Conservation (phyloP, 2,113 vertebrate species). For the Nyctereutes procyonoides region DNA sequence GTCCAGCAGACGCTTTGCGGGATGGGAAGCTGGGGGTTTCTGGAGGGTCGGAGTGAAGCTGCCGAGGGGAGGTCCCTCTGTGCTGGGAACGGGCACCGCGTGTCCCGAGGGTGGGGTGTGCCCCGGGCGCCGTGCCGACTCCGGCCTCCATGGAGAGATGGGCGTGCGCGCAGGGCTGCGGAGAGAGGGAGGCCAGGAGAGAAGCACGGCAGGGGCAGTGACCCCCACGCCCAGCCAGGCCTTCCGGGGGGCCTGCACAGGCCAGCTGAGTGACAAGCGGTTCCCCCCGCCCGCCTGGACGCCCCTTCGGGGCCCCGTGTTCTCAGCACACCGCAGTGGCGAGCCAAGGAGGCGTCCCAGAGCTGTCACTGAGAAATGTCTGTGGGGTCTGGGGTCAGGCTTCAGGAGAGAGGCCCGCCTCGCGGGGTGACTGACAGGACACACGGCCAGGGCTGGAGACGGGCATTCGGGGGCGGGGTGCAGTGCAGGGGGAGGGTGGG, state of each 20-base stretch:
- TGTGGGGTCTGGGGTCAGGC: conserved; percentile 64
- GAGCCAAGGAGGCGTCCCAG: not conserved
- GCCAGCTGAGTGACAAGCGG: not conserved
- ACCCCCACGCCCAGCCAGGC: not conserved
- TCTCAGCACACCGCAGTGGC: not conserved
- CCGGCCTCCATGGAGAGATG: not conserved
- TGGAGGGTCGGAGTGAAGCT: not conserved
- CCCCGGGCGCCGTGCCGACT: not conserved
- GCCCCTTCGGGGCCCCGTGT: not conserved
- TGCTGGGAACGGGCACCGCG: not conserved
- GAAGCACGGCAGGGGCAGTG: too few species aligned
- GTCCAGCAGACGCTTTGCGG: not conserved
- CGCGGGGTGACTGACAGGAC: conserved; percentile 60
- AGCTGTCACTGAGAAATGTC: conserved; percentile 74
- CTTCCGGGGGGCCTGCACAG: fast-evolving
- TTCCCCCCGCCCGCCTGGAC: not conserved
- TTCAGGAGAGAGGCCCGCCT: not conserved
- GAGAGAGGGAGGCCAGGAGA: too few species aligned
- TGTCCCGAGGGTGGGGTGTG: too few species aligned
- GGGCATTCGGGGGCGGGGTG: not conserved
- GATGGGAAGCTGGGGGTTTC: not conserved
- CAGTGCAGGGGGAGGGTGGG: fast-evolving
- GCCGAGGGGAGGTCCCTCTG: not conserved
- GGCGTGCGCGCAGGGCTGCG: too few species aligned
- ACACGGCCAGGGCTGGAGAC: not conserved